Evolutionary conservation across 2,888 invertebrate species (phyloP).

Genomic region (Acanthoscelides obtectus): DNA sequence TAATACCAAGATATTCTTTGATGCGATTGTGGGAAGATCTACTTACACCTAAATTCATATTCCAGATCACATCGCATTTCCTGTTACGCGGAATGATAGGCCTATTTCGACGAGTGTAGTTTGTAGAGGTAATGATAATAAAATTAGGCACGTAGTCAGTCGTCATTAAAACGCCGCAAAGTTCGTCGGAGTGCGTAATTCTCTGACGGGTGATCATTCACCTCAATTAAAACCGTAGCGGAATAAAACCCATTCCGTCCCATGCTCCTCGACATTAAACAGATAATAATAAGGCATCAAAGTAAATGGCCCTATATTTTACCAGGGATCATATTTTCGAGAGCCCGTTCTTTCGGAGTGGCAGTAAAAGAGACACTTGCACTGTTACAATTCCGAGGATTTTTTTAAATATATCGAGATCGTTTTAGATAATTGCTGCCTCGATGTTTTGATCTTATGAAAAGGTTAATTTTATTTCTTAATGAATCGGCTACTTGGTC

Average conservation of each 20-base stretch:
- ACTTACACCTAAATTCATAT: too few species aligned
- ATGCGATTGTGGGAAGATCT: too few species aligned
- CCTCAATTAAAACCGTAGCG: background rate
- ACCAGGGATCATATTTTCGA: background rate
- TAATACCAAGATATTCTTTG: too few species aligned
- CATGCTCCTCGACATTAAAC: background rate
- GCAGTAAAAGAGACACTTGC: background rate
- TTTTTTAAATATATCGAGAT: background rate
- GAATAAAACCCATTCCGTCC: background rate
- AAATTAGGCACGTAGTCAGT: background rate
- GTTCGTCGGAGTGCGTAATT: background rate
- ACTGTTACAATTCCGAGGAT: background rate
- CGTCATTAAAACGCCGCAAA: background rate
- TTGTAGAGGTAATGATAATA: too few species aligned
- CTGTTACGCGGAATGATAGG: too few species aligned
- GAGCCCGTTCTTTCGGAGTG: background rate
- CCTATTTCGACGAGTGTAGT: too few species aligned
- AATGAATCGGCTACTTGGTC: too few species aligned
- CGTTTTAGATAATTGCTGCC: background rate
- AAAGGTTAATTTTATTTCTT: background rate
- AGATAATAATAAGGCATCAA: background rate
- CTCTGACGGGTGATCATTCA: background rate
- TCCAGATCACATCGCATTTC: too few species aligned
- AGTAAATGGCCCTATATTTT: background rate
- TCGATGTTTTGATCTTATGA: background rate